Base-by-base conservation (phyloP, 1,140 invertebrate genomes). In the Panonychus citri region DNA sequence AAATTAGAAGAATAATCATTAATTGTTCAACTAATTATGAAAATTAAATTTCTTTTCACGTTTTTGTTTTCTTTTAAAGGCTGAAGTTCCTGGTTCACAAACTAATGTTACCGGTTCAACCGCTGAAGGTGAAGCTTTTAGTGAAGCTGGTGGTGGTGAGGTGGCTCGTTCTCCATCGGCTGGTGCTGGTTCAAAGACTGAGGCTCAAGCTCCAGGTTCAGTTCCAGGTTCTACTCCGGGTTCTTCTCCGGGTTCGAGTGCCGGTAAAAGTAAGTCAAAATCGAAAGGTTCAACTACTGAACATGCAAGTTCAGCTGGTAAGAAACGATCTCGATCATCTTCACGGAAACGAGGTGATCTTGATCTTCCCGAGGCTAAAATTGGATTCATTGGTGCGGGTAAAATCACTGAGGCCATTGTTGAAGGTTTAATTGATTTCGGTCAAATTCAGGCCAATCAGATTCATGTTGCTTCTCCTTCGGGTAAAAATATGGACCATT, bases 311-410 rank as follows among this genome's bases (percentile, higher is more conserved):
- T 48, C 25, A 25, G 8, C 25, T 19, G n/a, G 43, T 48, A 25
- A 48, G n/a, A 48, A 48, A 21, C 43, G 25, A 48, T 21, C 43
- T 8, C n/a, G 43, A 19, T 48, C 43, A 48, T 8, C n/a, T 17
- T 48, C n/a, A 17, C 26, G 15, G 2, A 26, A 17, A 15, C 15
- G 50, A 52, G 30, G 50, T 2, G n/a, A 27, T 13, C 17, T 54
- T 28, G 57, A 58, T 19, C 15, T 57, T 1, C 17, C 26, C 7
- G 24, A 37, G 10, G 57, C 57, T 10, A 58, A 52, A 27, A 61
- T 61, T 53, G 60, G 60, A 8, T 57, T 61, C 39, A 57, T 61
- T 15, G 60, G 60, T 30, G 60, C 60, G 4, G 60, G 60, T 30
- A 51, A 46, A 46, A 60, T 61, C 4, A 25, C 54, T 15, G 54